Evolutionary conservation across 2,797 vertebrate species (phyloP), one percentile per base, ranked within the genome.

Genomic region (Cossypha dichroa): DNA sequence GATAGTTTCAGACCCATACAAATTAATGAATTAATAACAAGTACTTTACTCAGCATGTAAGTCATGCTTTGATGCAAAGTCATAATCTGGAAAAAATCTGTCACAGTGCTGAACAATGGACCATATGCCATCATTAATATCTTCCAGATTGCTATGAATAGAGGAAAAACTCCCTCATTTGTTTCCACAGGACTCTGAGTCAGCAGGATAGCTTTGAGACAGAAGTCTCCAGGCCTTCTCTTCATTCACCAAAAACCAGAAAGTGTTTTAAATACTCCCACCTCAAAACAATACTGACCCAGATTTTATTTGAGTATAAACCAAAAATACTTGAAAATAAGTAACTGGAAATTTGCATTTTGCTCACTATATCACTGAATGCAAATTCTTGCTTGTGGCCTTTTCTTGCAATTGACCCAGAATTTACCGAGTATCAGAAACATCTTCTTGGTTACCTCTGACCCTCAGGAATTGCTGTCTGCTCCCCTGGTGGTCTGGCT

Each of bases 391-490:
- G 8, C 6, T 49, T 56, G 10, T 64, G 33, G 6, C 1, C 2
- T 66, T 62, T 85, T 63, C 13, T 73, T 1, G 0, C 21, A 63
- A 20, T 33, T 49, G 9, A 36, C 13, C 13, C 38, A 43, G 18
- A 13, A 51, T 51, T 46, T 55, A 31, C 5, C 0, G 0, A 43
- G 10, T 18, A 25, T 40, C 26, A 62, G 43, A 69, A 84, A 49
- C 3, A 69, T 13, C 40, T 45, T 72, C 29, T 62, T 28, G 34
- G 38, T 52, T 36, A 28, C 8, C 51, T 54, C 31, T 78, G 26
- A 16, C 62, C 33, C 28, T 67, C 5, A 1, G 13, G 25, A 70
- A 62, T 16, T 25, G 7, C 9, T 34, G 14, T 33, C 52, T 33
- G 5, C 25, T 15, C 8, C 31, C 14, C 49, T 46, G 19, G 7